phyloP scores from a whole-genome alignment of 2,113 vertebrate species.

The Ammodytes dubius region DNA sequence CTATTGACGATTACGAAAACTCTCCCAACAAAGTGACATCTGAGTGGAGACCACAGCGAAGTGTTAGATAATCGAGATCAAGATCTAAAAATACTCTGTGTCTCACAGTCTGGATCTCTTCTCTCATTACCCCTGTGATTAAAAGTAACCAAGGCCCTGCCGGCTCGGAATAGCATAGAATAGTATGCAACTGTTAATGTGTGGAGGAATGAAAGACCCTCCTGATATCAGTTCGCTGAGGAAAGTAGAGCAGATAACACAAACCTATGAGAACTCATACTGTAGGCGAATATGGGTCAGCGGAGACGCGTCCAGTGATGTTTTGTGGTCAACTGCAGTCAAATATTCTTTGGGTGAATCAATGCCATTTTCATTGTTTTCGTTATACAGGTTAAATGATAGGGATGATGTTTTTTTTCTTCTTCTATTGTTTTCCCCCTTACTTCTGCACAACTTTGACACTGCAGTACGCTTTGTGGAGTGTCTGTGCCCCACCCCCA shows the following conservation, averaged over 20 bases:
- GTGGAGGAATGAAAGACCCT: slow-evolving; percentile 62
- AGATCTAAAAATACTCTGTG: slow-evolving; percentile 82
- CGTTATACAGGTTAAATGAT: slow-evolving; percentile 41
- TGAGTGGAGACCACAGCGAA: slow-evolving; percentile 55
- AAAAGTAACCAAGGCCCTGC: slow-evolving; percentile 80
- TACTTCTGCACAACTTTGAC: slow-evolving; percentile 62
- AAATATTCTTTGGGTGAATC: slow-evolving; percentile 3
- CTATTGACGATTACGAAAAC: slow-evolving; percentile 29
- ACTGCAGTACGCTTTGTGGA: slow-evolving; percentile 53
- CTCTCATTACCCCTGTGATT: slow-evolving; percentile 85
- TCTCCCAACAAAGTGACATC: slow-evolving; percentile 56
- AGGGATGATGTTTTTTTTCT: slow-evolving; percentile 20
- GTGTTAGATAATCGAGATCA: slow-evolving; percentile 77
- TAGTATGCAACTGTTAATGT: slow-evolving; percentile 75
- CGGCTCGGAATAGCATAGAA: slow-evolving; percentile 63
- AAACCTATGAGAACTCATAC: slow-evolving; percentile 3
- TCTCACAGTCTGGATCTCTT: slow-evolving; percentile 80
- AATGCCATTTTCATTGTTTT: neutral
- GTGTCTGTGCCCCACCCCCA: neutral
- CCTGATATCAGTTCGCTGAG: slow-evolving; percentile 41
- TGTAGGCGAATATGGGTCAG: slow-evolving; percentile 27
- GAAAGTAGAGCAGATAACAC: slow-evolving; percentile 41
- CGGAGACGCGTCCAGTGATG: slow-evolving; percentile 21
- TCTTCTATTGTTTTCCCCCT: slow-evolving; percentile 26
- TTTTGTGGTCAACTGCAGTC: slow-evolving; percentile 23